Evolutionary conservation across 2,797 vertebrate genomes (phyloP).

Genomic region (Morelia viridis): DNA sequence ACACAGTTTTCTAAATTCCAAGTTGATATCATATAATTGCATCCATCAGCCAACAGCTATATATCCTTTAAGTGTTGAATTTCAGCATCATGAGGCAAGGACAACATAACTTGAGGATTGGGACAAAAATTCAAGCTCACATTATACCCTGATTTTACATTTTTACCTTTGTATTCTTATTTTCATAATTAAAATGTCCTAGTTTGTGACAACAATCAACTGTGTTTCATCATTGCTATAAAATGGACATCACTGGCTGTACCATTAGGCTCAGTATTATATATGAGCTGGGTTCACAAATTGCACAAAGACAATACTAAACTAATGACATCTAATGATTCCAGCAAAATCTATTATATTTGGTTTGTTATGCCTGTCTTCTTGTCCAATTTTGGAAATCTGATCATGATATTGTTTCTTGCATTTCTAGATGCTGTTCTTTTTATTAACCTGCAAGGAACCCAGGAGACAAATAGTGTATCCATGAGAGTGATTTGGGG

Average conservation of each 20-base stretch:
- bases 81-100: neutral
- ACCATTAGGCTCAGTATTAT: neutral
- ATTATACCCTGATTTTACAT: neutral
- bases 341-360: neutral
- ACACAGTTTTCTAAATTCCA: neutral
- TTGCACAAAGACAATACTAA: neutral
- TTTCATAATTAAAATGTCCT: neutral
- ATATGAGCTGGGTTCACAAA: neutral
- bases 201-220: neutral
- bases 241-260: neutral
- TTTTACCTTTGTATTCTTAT: neutral
- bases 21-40: neutral
- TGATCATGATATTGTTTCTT: neutral
- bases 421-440: neutral
- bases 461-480: neutral
- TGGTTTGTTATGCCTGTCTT: neutral
- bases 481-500: accelerated
- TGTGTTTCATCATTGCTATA: neutral
- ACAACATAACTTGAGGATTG: neutral
- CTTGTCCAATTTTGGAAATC: neutral
- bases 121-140: neutral
- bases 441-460: neutral
- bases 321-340: neutral
- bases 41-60: neutral
- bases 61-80: neutral